Base-by-base conservation (phyloP, 2,113 vertebrate species). In the Centropus unirufus region DNA sequence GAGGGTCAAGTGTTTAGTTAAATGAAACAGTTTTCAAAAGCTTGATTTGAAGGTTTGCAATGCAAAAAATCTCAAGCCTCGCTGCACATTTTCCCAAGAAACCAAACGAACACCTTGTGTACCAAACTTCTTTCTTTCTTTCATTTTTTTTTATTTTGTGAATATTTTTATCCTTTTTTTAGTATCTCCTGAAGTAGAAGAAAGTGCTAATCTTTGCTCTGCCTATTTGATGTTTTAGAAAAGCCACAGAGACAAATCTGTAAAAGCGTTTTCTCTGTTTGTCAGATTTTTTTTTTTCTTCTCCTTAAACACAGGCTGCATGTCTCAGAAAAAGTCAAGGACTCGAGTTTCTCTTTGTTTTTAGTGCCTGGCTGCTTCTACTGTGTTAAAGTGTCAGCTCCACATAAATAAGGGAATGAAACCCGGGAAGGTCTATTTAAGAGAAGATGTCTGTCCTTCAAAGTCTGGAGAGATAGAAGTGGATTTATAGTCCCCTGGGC, bases 241-340 rank as follows among this genome's bases (percentile, higher is more conserved):
- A 95, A 94, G 96, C 80, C 69, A 83, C 75, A 76, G 85, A 90
- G 58, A 90, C 32, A 78, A 81, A 90, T 86, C 84, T 64, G 92
- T 87, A 95, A 92, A 96, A 83, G 57, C 2, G 0, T 22, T 79
- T 83, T 59, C 67, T 94, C 47, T 89, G 40, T 93, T 92, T 63
- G 76, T 78, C 76, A 62, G 67, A 42, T 40, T 2, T 61, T 83
- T 83, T 84, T 90, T 83, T 84, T 90, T 70, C 52, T 49, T 29
- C 42, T 81, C 62, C 94, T 93, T 96, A 91, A 96, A 90, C 79
- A 86, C 86, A 92, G 90, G 61, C 92, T 91, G 80, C 42, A 80
- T 86, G 78, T 93, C 81, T 94, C 62, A 85, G 86, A 90, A 93
- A 73, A 79, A 93, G 97, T 97, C 96, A 97, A 96, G 95, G 96